Conservation (phyloP, 1,140 invertebrate genomes). For the Drosophila pectinifera region DNA sequence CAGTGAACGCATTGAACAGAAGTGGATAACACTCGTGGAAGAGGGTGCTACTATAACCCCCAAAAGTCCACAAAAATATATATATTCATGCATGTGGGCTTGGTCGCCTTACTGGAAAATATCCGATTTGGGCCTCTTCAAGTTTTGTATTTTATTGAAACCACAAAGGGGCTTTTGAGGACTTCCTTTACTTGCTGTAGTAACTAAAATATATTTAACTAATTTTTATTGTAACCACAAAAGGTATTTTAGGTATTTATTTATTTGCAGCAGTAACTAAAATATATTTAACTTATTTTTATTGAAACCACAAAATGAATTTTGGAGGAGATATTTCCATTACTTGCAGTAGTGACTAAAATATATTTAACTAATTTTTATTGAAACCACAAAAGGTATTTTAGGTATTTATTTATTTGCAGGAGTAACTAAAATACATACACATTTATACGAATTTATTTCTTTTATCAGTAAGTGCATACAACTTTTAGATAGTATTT, state of each 20-base stretch:
- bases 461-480: too few species aligned
- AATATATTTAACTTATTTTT: too few species aligned
- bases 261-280: too few species aligned
- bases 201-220: not conserved
- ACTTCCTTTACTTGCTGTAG: too few species aligned
- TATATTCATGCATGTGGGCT: conserved; percentile 5
- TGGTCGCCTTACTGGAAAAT: not conserved
- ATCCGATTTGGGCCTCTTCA: not conserved
- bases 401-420: too few species aligned
- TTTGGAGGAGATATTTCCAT: not conserved
- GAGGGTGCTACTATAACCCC: not conserved
- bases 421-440: too few species aligned
- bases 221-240: too few species aligned
- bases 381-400: too few species aligned
- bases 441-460: not conserved
- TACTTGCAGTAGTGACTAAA: too few species aligned
- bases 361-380: not conserved
- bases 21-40: conserved; percentile 53
- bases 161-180: not conserved
- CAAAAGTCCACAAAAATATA: not conserved
- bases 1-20: conserved; percentile 54
- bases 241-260: too few species aligned
- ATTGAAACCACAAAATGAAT: not conserved
- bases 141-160: not conserved
- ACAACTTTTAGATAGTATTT: too few species aligned